phyloP scores from a whole-genome alignment of 2,113 vertebrate species.

The Romanogobio albipinnatus region DNA sequence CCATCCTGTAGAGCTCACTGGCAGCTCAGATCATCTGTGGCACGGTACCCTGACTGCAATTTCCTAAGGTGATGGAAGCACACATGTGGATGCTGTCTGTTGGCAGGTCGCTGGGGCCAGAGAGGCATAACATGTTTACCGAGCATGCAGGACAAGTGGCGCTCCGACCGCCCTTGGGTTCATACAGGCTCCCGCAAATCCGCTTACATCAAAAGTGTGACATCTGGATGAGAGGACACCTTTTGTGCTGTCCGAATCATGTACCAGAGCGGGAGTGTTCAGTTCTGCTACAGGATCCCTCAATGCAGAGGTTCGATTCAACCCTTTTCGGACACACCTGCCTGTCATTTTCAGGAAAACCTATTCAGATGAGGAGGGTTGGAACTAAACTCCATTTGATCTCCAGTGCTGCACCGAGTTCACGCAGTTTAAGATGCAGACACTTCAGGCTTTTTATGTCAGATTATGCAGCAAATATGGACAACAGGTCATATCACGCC shows the following conservation, averaged over 20 bases:
- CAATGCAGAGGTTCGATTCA: neutral
- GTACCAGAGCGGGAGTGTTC: neutral
- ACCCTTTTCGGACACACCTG: neutral
- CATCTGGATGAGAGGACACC: conserved; percentile 19
- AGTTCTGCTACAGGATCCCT: neutral
- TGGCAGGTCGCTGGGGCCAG: neutral
- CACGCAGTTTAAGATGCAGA: neutral
- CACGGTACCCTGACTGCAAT: conserved; percentile 60
- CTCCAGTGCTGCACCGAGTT: neutral
- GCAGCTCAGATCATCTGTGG: conserved; percentile 41
- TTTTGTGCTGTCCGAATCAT: conserved; percentile 7
- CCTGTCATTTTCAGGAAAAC: neutral
- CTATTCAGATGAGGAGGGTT: neutral
- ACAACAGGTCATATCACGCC: too few relatives aligned
- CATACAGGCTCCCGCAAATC: conserved; percentile 21
- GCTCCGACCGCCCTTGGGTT: neutral
- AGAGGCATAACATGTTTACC: conserved; percentile 21
- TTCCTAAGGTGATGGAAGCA: conserved; percentile 56
- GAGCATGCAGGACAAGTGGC: conserved; percentile 5
- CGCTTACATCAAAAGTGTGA: conserved; percentile 10
- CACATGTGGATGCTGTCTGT: neutral
- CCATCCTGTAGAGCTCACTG: conserved; percentile 53
- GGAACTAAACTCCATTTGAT: neutral
- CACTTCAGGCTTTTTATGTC: neutral
- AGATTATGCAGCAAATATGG: too few relatives aligned